Evolutionary conservation across 2,888 invertebrate genomes (phyloP), one percentile per base, ranked within the genome.

Genomic region (Euclidia mi): DNA sequence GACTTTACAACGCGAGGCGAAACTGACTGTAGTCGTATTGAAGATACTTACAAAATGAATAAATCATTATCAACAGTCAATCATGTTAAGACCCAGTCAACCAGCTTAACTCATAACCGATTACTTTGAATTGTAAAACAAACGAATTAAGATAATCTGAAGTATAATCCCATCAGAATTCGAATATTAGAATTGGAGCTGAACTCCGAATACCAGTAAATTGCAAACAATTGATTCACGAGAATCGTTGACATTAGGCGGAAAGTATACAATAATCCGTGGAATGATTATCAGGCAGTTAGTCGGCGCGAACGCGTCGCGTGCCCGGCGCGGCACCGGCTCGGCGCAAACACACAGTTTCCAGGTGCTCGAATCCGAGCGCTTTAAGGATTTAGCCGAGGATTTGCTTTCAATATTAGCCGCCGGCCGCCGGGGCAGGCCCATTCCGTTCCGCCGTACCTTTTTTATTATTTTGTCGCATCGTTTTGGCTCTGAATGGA

Each of bases 341-440:
- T 76, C 78, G 82, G 81, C 79, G 85, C 87, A 84, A 88, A 90
- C 89, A 92, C 87, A 89, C 90, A 89, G 89, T 92, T 92, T 91
- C 90, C 95, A 95, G 94, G 95, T 94, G 93, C 89, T 89, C 84
- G 84, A 85, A 91, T 88, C 92, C 90, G 81, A 87, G 88, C 92
- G 94, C 94, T 94, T 94, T 94, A 94, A 95, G 95, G 95, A 88
- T 93, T 95, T 94, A 94, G 87, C 75, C 86, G 91, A 90, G 95
- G 95, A 94, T 95, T 94, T 94, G 94, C 92, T 95, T 95, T 95
- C 95, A 95, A 95, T 95, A 95, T 94, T 94, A 94, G 94, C 89
- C 89, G 86, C 83, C 88, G 90, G 89, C 87, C 89, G 84, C 85
- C 88, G 88, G 83, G 85, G 83, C 85, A 88, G 81, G 81, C 84